Evolutionary conservation across 2,113 vertebrate genomes (phyloP), one percentile per base, ranked within the genome.

Genomic region (Anseranas semipalmata): DNA sequence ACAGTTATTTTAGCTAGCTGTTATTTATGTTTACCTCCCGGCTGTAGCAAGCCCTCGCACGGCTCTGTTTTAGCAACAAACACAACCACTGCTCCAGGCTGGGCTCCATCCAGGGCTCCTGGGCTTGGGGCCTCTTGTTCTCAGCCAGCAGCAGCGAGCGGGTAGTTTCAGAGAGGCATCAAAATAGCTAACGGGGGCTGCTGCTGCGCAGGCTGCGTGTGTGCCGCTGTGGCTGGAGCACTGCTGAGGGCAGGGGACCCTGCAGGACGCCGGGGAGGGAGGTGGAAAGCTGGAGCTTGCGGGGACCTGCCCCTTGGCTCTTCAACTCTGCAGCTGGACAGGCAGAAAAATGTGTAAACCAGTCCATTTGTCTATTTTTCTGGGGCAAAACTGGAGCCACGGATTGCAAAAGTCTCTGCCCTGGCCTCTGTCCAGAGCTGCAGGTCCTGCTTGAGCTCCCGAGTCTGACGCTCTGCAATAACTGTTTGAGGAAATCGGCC

Each of bases 1-100:
- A 67, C 95, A 84, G 88, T 43, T 84, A 86, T 94, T 86, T 93
- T 25, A 88, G 90, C 92, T 59, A 62, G 14, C 82, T 67, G 59
- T 5, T 86, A 86, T 74, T 92, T 50, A 6, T 77, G 83, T 66
- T 88, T 56, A 30, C 87, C 90, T 84, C 76, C 82, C 45, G 24
- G 75, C 90, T 8, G 16, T 85, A 73, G 90, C 65, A 10, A 10
- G 66, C 11, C 2, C 68, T 48, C 41, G 6, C 13, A 1, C 19
- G 37, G 70, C 30, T 19, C 70, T 32, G 14, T 56, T 92, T 89
- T 35, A 62, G 71, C 95, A 60, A 43, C 62, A 72, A 72, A 72
- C 35, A 28, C 46, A 52, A 15, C 50, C n/a, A 75, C 83, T 71
- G 68, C 68, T 66, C 35, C 48, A 14, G 66, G n/a, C 70, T 41